Evolutionary conservation across 2,888 invertebrate genomes (phyloP).

Genomic region (Dioctria rufipes): DNA sequence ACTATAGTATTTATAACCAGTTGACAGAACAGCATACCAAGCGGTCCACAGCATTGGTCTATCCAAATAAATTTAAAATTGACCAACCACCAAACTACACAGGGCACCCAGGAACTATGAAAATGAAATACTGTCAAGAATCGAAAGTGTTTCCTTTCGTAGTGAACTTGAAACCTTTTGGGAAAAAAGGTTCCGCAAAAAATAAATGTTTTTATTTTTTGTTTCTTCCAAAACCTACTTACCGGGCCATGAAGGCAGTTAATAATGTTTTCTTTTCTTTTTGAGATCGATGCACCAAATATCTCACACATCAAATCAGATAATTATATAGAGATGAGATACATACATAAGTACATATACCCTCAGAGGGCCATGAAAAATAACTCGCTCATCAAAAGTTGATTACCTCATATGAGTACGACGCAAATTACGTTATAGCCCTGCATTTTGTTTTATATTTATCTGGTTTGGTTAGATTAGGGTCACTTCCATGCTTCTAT

Average conservation of each 20-base stretch:
- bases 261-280: no score
- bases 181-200: no score
- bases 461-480: no score
- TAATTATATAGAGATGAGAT: no score
- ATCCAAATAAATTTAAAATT: slow-evolving; percentile 42
- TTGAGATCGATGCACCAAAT: no score
- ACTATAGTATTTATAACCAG: not conserved
- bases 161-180: not conserved
- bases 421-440: not conserved
- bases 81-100: slow-evolving; percentile 4
- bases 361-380: slow-evolving; percentile 4
- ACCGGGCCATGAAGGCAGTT: no score
- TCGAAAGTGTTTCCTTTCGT: slow-evolving; percentile 24
- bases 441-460: no score
- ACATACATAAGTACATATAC: no score
- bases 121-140: not conserved
- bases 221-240: no score
- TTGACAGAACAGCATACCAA: not conserved
- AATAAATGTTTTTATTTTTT: no score
- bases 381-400: slow-evolving; percentile 9
- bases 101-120: not conserved
- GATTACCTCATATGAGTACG: slow-evolving; percentile 34
- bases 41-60: not conserved
- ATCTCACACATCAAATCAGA: no score
- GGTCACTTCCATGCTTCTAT: not conserved